A percentile compares a stretch with the other conserved stretches of the same genome.
Evolutionary conservation across 2,797 vertebrate genomes (phyloP).

Genomic region (Semaprochilodus insignis): DNA sequence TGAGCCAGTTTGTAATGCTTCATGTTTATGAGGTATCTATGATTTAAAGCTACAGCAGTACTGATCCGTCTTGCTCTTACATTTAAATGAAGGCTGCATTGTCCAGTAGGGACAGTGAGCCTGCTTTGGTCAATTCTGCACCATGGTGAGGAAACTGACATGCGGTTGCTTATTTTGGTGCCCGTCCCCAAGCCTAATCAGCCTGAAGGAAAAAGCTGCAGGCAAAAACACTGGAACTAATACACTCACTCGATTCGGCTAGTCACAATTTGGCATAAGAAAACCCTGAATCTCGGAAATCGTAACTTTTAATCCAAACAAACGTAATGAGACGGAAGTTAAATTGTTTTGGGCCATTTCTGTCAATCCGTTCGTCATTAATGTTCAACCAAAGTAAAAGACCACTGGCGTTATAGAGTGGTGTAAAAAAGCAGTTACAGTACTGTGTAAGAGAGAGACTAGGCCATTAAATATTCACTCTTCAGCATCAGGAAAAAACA

Average conservation of each 20-base stretch:
- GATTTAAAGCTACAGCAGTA: not conserved
- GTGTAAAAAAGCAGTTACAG: no score
- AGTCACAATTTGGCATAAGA: not conserved
- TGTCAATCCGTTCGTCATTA: no score
- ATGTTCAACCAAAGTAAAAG: no score
- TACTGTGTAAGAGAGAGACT: no score
- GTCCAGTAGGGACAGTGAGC: slow-evolving; percentile 34
- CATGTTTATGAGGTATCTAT: not conserved
- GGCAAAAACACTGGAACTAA: slow-evolving; percentile 34
- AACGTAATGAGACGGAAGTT: no score
- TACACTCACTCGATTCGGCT: slow-evolving; percentile 4
- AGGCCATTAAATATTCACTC: no score
- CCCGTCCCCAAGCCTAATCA: slow-evolving; percentile 47
- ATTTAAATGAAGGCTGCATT: slow-evolving; percentile 25
- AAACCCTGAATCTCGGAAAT: not conserved
- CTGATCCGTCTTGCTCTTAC: slow-evolving; percentile 8
- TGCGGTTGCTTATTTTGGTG: slow-evolving; percentile 56
- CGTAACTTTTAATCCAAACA: not conserved
- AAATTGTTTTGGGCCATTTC: no score
- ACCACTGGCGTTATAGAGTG: no score
- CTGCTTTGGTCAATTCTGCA: slow-evolving; percentile 46
- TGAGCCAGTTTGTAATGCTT: not conserved
- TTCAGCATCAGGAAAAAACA: no score
- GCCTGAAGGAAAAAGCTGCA: slow-evolving; percentile 41
- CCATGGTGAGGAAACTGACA: slow-evolving; percentile 55